Evolutionary conservation across 2,888 invertebrate genomes (phyloP).

Genomic region (Melanotus villosus): DNA sequence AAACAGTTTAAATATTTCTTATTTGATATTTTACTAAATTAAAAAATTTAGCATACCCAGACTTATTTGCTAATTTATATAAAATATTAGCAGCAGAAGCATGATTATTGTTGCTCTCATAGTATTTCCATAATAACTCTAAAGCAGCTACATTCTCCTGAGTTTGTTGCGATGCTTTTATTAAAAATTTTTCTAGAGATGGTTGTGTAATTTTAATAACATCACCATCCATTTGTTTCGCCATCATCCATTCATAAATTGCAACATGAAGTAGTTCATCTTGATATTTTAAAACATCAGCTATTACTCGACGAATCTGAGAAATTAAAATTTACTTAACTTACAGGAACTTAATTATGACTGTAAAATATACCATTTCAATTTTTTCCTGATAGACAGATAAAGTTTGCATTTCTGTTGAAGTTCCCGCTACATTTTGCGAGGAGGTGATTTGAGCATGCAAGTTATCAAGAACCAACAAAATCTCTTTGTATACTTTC

Average conservation of each 20-base stretch:
- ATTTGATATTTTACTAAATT: no score
- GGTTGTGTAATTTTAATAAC: slow-evolving; percentile 77
- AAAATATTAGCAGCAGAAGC: slow-evolving; percentile 93
- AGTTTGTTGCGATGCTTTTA: slow-evolving; percentile 72
- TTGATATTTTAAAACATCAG: slow-evolving; percentile 76
- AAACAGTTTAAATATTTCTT: no score
- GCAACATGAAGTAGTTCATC: slow-evolving; percentile 94
- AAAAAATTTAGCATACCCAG: slow-evolving; percentile 69
- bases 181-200: slow-evolving; percentile 84
- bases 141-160: slow-evolving; percentile 72
- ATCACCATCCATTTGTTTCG: slow-evolving; percentile 80
- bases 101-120: slow-evolving; percentile 93
- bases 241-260: slow-evolving; percentile 94
- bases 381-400: slow-evolving; percentile 22
- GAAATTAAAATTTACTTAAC: slow-evolving; percentile 41
- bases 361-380: neutral
- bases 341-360: neutral
- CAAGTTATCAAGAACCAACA: slow-evolving; percentile 79
- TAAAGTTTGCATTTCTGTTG: slow-evolving; percentile 18
- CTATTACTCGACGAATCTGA: slow-evolving; percentile 75
- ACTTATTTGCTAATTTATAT: slow-evolving; percentile 85
- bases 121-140: slow-evolving; percentile 96
- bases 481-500: slow-evolving; percentile 91
- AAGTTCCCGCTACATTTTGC: slow-evolving; percentile 1
- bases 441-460: slow-evolving; percentile 27